Evolutionary conservation across 2,797 vertebrate species (phyloP), one percentile per base, ranked within the genome.

Genomic region (Pogoniulus pusillus): DNA sequence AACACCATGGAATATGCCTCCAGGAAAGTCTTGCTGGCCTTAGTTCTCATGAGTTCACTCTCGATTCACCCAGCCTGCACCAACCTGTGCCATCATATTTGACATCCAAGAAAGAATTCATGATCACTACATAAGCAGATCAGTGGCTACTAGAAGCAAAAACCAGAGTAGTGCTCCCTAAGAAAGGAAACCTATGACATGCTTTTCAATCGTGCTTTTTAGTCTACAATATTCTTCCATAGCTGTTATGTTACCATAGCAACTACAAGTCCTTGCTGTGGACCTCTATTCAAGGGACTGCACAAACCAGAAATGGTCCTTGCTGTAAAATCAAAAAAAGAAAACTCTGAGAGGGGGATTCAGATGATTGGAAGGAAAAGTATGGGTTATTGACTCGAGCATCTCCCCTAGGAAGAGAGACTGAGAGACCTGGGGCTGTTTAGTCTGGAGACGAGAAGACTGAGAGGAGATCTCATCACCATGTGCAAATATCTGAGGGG

Each of bases 181-280:
- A 65, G 54, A 68, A 74, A 77, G 41, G 24, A 68, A 87, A 65
- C 30, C 62, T 53, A 8, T 53, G 69, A 45, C 2, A 7, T 53
- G 8, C 32, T 92, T 68, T 54, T 63, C 73, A 87, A 79, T 70
- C 43, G 9, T 43, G 34, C 29, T 85, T 75, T 89, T 93, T 39
- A 71, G 82, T 9, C 75, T 62, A 62, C 45, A 26, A 7, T 55
- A 18, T 71, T 64, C 60, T 88, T 82, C 4, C 1, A 30, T 54
- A 66, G 64, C 45, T 80, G 19, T 82, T 90, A 62, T 58, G 81
- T 91, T 86, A 41, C 91, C 58, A 69, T 82, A 88, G 91, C 37
- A 93, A 95, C 93, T 68, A 4, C 41, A 64, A 87, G 82, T 19
- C 26, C n/a, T 58, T 58, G 66, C 78, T 82, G 39, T 49, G 58